phyloP scores from a whole-genome alignment of 2,797 vertebrate species.

The Ceryle rudis region DNA sequence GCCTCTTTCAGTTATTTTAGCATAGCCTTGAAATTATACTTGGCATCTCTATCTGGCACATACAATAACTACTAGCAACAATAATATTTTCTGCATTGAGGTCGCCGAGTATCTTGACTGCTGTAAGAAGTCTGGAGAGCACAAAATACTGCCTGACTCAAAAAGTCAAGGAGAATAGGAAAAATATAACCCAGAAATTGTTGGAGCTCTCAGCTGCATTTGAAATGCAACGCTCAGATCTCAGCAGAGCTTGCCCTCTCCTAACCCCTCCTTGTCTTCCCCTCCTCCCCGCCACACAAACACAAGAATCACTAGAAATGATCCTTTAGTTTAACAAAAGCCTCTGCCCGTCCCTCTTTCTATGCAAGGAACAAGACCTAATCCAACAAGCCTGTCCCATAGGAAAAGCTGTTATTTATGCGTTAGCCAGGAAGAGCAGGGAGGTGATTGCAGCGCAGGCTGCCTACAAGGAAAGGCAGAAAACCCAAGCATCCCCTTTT shows the following conservation, averaged over 20 bases:
- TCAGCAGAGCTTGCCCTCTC: not conserved
- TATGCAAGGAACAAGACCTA: not conserved
- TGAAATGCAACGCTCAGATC: not conserved
- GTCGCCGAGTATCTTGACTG: not conserved
- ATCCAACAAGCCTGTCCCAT: not conserved
- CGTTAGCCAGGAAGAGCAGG: not conserved
- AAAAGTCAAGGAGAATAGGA: not conserved
- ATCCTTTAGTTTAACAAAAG: not conserved
- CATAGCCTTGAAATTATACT: not conserved
- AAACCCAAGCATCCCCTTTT: not conserved
- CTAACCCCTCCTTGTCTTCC: not conserved
- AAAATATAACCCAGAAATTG: not conserved
- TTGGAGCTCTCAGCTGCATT: not conserved
- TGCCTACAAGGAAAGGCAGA: not conserved
- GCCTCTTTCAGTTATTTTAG: not conserved
- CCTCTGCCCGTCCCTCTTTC: not conserved
- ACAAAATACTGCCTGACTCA: not conserved
- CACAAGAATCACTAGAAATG: not conserved
- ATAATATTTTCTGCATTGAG: slow-evolving; percentile 4
- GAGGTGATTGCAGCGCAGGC: not conserved
- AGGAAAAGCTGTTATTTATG: not conserved
- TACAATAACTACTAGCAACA: not conserved
- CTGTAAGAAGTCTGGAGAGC: not conserved
- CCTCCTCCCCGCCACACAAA: not conserved
- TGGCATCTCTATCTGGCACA: not conserved